Evolutionary conservation across 2,888 invertebrate species (phyloP), one percentile per base, ranked within the genome.

Genomic region (Oligia fasciuncula): DNA sequence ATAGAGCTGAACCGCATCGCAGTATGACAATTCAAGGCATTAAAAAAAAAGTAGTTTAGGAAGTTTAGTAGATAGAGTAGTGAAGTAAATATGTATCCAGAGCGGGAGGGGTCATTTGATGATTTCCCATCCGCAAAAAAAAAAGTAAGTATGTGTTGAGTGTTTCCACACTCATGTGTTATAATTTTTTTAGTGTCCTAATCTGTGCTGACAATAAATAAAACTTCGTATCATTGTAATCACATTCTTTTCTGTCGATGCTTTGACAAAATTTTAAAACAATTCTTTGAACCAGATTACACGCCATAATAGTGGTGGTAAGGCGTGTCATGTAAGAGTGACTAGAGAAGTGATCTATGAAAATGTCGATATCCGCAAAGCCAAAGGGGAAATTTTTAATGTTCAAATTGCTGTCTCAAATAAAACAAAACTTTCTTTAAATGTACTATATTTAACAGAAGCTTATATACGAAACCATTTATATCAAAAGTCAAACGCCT

Each of bases 401-500:
- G 29, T 49, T 19, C 68, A 29, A 57, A 57, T 6, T 17, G 19
- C 19, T 23, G 23, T 57, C 29, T 35, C 11, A 43, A 84, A 82
- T 85, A 70, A 85, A 85, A 85, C 76, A 75, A 19, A 5, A n/a
- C 1, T 13, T 67, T 70, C 17, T 85, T 81, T 80, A 84, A 84
- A 85, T 86, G 87, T 79, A 91, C 90, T 93, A 92, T 92, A 91
- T 92, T 93, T 92, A 91, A 90, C 93, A 83, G 93, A 93, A 94
- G 91, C 94, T 95, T 95, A 94, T 95, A 95, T 90, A 94, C 90
- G 87, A 83, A 80, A 80, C 73, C 62, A 62, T 68, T 79, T 57
- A 84, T 93, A 94, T 94, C 93, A 94, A 95, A 95, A 94, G 79
- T 80, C 74, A 89, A 87, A 91, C 89, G 87, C 90, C 93, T 93